Conservation (phyloP, 37 sponge, comb jelly and placozoan species). For the Ianthella basta region DNA sequence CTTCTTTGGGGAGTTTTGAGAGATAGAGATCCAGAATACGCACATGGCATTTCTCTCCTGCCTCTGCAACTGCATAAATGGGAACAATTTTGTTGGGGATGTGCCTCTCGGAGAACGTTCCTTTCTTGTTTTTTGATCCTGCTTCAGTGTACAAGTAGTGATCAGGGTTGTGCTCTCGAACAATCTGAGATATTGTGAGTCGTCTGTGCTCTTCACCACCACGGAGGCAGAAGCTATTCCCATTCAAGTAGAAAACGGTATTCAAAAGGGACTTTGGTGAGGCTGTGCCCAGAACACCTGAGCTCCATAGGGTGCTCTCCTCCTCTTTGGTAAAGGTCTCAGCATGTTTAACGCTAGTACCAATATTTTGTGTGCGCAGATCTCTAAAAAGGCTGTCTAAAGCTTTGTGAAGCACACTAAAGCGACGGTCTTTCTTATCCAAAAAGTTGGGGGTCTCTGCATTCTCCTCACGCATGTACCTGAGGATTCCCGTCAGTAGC, state of each 20-base stretch:
- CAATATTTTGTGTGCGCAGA: neutral
- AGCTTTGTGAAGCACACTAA: neutral
- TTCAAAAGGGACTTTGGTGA: neutral
- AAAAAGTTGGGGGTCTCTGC: neutral
- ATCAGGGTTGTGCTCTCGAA: too few relatives aligned
- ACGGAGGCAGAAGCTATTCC: slow-evolving; percentile 2
- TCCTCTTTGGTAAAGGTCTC: neutral
- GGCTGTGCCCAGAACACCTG: neutral
- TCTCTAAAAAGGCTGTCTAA: neutral
- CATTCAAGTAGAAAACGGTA: slow-evolving; percentile 9
- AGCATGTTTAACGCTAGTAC: neutral
- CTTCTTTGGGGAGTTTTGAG: slow-evolving; percentile 4
- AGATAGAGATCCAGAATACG: neutral
- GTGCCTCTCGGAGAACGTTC: neutral
- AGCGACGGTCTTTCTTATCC: neutral
- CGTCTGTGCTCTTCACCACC: slow-evolving; percentile 26
- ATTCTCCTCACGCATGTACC: neutral
- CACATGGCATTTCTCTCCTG: neutral
- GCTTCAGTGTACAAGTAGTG: slow-evolving; percentile 7
- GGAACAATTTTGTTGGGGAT: slow-evolving; percentile 2
- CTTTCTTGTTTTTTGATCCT: neutral
- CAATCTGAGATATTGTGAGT: neutral
- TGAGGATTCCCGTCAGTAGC: neutral
- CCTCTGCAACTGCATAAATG: neutral
- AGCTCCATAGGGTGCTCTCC: slow-evolving; percentile 1